Base-by-base conservation (phyloP, 92 coral and sea anemone genomes). In the Metridium senile region DNA sequence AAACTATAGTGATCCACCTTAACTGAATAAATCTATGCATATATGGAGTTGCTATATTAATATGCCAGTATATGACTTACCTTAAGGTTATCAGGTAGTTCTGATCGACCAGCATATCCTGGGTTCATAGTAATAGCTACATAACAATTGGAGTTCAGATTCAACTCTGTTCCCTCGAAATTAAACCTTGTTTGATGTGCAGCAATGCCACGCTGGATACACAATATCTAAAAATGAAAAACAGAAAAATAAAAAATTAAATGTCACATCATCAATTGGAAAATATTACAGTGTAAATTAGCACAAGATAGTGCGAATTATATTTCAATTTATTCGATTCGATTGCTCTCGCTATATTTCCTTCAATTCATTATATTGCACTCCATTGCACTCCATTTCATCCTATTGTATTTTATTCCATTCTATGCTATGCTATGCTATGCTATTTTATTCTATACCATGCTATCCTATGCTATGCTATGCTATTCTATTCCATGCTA, bases 61-160 rank as follows among this genome's bases (percentile, higher is more conserved):
- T 4, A 39, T 13, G 49, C 6, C 49, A 39, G 13, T 39, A 13
- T 39, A 39, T 39, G 49, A 39, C 57, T 4, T 87, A 96, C 99
- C 97, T 96, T 96, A 30, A 96, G 91, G 74, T 96, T 96, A 67
- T 96, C 99, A 58, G 99, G 99, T 9, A 96, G 92, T 77, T 96
- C 99, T 20, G 99, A 96, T 19, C 99, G 85, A 35, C 99, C 99
- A 25, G 99, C 99, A 78, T 96, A 96, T 9, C 99, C 99, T 17
- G 99, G 99, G 66, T 96, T 96, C 99, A 96, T 96, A 9, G 99
- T 96, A 53, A 96, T 96, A 43, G 99, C 99, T 46, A 96, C 99
- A 71, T 85, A 96, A 66, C 97, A 96, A 89, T 96, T 96, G 52
- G 95, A 62, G 81, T 96, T 96, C 25, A 96, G 85, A 78, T 96